Evolutionary conservation across 2,113 vertebrate genomes (phyloP).

Genomic region (Melospiza melodia): DNA sequence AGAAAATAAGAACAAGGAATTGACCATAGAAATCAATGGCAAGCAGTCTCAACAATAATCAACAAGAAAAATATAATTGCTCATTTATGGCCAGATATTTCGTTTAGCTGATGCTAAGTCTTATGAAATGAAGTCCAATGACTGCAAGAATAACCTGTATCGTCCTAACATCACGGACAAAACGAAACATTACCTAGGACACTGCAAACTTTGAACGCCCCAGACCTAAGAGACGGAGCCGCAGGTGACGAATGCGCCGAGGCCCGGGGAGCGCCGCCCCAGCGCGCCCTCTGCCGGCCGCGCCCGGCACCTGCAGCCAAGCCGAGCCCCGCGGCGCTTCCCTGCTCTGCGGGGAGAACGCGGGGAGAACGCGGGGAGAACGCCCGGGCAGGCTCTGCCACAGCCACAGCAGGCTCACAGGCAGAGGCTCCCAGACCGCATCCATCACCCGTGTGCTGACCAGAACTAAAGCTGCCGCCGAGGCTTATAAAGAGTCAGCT

Average conservation of each 20-base stretch:
- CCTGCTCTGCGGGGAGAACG: too few species aligned
- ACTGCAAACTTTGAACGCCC: not conserved
- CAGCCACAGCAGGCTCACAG: rapidly evolving
- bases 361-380: too few species aligned
- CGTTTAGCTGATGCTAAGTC: not conserved
- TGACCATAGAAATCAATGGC: not conserved
- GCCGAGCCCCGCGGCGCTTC: not conserved
- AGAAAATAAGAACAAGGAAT: not conserved
- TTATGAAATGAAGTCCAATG: not conserved
- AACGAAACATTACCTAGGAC: not conserved
- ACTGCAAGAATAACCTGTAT: not conserved
- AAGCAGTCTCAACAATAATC: not conserved
- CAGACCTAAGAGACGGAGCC: not conserved
- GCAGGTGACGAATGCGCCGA: not conserved
- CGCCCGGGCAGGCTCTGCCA: rapidly evolving
- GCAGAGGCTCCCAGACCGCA: not conserved
- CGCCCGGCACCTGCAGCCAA: too few species aligned
- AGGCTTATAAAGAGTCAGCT: not conserved
- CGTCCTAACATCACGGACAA: not conserved
- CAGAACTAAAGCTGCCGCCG: not conserved
- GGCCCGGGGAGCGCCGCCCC: rapidly evolving
- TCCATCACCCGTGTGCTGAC: not conserved
- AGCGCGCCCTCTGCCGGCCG: not conserved
- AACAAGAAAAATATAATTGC: not conserved
- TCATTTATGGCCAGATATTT: not conserved